A percentile compares a stretch with the other conserved stretches of the same genome.
Evolutionary conservation across 2,113 vertebrate species (phyloP).

Genomic region (Macquaria ambigua): DNA sequence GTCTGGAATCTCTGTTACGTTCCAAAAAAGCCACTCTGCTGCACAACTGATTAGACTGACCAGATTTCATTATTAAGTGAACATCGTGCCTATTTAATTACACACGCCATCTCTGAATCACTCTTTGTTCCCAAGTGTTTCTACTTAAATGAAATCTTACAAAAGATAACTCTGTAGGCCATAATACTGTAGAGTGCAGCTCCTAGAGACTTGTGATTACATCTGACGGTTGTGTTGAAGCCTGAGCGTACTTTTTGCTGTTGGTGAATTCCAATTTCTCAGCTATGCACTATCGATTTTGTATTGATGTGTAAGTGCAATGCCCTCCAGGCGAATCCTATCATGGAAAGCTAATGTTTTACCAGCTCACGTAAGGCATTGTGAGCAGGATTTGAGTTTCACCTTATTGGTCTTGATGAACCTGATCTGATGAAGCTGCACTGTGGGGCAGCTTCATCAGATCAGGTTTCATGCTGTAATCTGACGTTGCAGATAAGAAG

Average conservation of each 20-base stretch:
- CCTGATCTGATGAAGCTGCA: too few relatives aligned
- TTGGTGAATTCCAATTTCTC: conserved; percentile 54
- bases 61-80: conserved; percentile 13
- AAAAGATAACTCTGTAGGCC: neutral
- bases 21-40: conserved; percentile 24
- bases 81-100: conserved; percentile 2
- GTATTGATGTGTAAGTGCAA: conserved; percentile 67
- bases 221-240: conserved; percentile 4
- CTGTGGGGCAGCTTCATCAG: conserved; percentile 33
- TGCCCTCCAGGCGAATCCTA: conserved; percentile 60
- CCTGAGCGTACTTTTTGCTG: conserved; percentile 19
- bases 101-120: neutral
- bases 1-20: conserved; percentile 51
- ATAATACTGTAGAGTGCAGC: neutral
- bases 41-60: neutral
- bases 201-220: conserved; percentile 8
- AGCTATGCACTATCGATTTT: conserved; percentile 63
- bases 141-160: conserved; percentile 10
- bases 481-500: conserved; percentile 41
- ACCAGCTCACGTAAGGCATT: conserved; percentile 47
- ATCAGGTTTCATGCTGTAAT: conserved; percentile 59
- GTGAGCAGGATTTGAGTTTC: conserved; percentile 60
- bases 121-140: neutral
- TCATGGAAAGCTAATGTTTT: conserved; percentile 70
- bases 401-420: conserved; percentile 53